Evolutionary conservation across 1,140 invertebrate genomes (phyloP).

Genomic region (Amphibalanus amphitrite): DNA sequence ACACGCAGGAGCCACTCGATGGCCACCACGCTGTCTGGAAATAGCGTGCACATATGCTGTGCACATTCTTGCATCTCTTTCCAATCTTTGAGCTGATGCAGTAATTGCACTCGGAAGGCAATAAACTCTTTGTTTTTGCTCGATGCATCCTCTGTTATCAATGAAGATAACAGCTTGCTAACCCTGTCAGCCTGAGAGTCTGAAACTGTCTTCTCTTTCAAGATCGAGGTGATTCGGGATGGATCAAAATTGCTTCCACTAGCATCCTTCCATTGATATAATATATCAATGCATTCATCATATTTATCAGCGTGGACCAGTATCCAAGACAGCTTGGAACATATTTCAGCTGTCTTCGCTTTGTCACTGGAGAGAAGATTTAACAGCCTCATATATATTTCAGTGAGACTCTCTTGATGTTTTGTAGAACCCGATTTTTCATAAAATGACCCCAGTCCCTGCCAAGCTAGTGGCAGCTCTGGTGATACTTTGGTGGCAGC

Average conservation of each 20-base stretch:
- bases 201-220: background rate
- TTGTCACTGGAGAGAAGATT: background rate
- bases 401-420: background rate
- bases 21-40: background rate
- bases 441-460: background rate
- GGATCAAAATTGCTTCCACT: background rate
- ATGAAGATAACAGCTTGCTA: background rate
- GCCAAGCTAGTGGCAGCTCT: background rate
- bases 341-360: background rate
- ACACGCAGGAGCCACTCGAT: background rate
- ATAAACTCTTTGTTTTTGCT: background rate
- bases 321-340: background rate
- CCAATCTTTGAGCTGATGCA: background rate
- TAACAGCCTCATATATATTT: background rate
- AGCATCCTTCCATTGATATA: background rate
- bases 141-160: background rate
- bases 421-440: background rate
- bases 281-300: background rate
- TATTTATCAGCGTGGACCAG: background rate
- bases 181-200: background rate
- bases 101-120: background rate
- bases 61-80: background rate
- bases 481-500: background rate
- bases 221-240: background rate
- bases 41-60: background rate